These are phyloP conservation scores for Melikaiella ostensackeni DNA, from an alignment of 2,888 invertebrate genomes.

Conservation along the genomic window DNA sequence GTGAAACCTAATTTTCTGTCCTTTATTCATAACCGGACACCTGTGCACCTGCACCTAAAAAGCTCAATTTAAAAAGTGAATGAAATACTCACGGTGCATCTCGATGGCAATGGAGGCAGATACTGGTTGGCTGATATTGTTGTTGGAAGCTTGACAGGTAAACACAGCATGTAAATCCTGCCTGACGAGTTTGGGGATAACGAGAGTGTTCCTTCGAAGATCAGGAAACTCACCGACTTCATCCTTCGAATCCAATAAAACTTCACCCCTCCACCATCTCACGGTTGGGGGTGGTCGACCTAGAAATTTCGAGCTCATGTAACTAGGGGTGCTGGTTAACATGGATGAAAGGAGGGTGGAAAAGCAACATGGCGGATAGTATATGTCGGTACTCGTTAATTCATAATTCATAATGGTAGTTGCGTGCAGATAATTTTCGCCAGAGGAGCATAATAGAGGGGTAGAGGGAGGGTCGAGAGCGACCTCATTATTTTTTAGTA, in stretches of 20 bases:
- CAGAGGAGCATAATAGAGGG: slow-evolving; percentile 49
- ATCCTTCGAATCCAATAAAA: slow-evolving; percentile 81
- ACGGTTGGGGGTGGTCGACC: slow-evolving; percentile 86
- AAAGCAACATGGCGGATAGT: slow-evolving; percentile 44
- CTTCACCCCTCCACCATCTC: slow-evolving; percentile 87
- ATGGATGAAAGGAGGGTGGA: slow-evolving; percentile 3
- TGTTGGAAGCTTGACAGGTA: slow-evolving; percentile 89
- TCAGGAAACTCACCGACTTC: slow-evolving; percentile 77
- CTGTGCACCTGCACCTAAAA: too few species aligned
- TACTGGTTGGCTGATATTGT: slow-evolving; percentile 84
- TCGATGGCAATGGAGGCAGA: slow-evolving; percentile 85
- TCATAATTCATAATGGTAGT: slow-evolving; percentile 71
- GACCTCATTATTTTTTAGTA: slow-evolving; percentile 61
- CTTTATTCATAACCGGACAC: too few species aligned
- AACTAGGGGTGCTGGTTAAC: not conserved
- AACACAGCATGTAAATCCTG: slow-evolving; percentile 86
- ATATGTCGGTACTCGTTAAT: slow-evolving; percentile 62
- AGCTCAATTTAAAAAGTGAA: not conserved
- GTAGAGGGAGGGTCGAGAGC: slow-evolving; percentile 43
- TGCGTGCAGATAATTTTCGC: slow-evolving; percentile 69
- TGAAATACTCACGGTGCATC: slow-evolving; percentile 84
- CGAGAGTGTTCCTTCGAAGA: slow-evolving; percentile 81
- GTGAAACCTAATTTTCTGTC: too few species aligned
- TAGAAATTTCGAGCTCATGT: slow-evolving; percentile 65
- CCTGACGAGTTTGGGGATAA: slow-evolving; percentile 82